Conservation (phyloP, 2,888 invertebrate genomes). For the Ecdyonurus torrentis region DNA sequence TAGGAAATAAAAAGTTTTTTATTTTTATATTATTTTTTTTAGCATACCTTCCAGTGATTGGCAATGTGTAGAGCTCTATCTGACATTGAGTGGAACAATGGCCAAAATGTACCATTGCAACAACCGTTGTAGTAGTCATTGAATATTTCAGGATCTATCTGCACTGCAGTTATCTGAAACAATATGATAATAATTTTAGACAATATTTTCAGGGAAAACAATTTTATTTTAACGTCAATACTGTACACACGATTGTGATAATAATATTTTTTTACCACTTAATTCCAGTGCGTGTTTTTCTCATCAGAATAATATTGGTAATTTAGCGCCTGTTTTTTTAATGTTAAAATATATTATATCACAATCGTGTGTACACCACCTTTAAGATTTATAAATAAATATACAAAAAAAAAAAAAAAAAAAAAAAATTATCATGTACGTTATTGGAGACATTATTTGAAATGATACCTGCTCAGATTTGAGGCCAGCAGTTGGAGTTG, state of each 20-base stretch:
- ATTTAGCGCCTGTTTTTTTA: no score
- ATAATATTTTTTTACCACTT: no score
- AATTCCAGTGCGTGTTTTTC: no score
- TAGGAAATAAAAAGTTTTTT: no score
- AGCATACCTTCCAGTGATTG: constrained; percentile 23
- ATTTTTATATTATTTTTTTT: no score
- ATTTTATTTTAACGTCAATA: not conserved
- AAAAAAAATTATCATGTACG: not conserved
- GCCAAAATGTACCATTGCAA: constrained; percentile 29
- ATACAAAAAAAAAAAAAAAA: no score
- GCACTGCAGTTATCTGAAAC: constrained; percentile 21
- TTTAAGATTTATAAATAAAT: no score
- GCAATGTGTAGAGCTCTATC: constrained; percentile 24
- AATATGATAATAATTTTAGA: not conserved
- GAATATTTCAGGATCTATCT: constrained; percentile 21
- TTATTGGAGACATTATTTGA: not conserved
- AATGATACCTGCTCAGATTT: constrained; percentile 22
- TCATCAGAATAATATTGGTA: no score
- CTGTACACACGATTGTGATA: no score
- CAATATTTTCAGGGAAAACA: not conserved
- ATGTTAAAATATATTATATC: no score
- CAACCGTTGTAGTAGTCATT: constrained; percentile 27
- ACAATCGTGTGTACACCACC: no score
- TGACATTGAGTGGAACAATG: constrained; percentile 28
- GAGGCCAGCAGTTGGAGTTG: constrained; percentile 24